Evolutionary conservation across 1,140 invertebrate species (phyloP).

Genomic region (Pseudoatta argentina): DNA sequence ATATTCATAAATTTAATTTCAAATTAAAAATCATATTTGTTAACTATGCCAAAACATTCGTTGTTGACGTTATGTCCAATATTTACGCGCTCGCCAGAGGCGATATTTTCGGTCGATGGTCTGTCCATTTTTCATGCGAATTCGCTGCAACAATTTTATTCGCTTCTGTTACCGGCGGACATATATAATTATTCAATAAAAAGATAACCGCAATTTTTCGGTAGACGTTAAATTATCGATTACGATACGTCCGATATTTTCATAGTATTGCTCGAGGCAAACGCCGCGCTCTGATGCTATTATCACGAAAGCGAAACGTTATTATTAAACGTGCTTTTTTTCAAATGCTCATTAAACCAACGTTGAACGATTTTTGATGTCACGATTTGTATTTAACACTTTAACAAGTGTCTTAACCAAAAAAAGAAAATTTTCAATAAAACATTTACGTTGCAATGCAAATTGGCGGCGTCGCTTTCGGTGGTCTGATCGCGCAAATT

Average conservation of each 20-base stretch:
- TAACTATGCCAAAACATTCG: background rate
- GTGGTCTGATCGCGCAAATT: background rate
- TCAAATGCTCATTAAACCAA: background rate
- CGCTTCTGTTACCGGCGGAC: background rate
- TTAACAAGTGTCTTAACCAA: background rate
- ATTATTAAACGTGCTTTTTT: background rate
- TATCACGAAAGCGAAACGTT: background rate
- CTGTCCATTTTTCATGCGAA: conserved; percentile 9
- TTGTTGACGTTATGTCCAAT: background rate
- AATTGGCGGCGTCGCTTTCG: background rate
- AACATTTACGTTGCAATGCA: background rate
- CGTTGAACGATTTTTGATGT: background rate
- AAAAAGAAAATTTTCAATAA: background rate
- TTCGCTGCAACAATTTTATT: conserved; percentile 36
- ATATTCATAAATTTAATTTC: background rate
- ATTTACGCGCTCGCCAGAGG: conserved; percentile 17
- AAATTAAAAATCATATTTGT: conserved; percentile 12
- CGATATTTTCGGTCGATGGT: conserved; percentile 3
- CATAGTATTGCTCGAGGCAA: background rate
- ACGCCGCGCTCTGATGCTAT: too few species aligned
- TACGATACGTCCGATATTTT: background rate
- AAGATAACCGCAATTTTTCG: conserved; percentile 4
- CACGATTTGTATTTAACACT: background rate
- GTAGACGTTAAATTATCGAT: conserved; percentile 6
- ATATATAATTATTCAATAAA: conserved; percentile 41